A percentile compares a stretch with the other conserved stretches of the same genome.
Evolutionary conservation across 2,888 invertebrate species (phyloP).

Genomic region (Dermolepida albohirtum): DNA sequence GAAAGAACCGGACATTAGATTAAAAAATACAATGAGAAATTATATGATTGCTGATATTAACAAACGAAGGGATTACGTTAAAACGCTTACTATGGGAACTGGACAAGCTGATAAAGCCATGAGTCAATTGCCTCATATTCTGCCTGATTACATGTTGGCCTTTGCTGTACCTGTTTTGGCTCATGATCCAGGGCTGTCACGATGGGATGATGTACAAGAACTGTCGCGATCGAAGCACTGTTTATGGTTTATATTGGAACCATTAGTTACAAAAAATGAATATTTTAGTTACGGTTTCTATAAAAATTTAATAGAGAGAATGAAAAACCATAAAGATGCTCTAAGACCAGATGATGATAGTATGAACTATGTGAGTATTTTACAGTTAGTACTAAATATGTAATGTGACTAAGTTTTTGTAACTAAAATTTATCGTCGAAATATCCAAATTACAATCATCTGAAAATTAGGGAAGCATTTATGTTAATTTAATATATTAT

Average conservation of each 20-base stretch:
- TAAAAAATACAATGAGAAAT: slow-evolving; percentile 76
- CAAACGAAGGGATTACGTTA: slow-evolving; percentile 91
- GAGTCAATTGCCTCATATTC: slow-evolving; percentile 84
- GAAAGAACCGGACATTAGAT: slow-evolving; percentile 85
- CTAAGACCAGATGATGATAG: slow-evolving; percentile 84
- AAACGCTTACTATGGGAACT: slow-evolving; percentile 81
- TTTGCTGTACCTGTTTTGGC: slow-evolving; percentile 96
- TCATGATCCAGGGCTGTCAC: slow-evolving; percentile 88
- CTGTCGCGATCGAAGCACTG: slow-evolving; percentile 86
- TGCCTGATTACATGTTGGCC: slow-evolving; percentile 97
- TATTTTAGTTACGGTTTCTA: slow-evolving; percentile 96
- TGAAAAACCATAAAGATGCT: slow-evolving; percentile 95
- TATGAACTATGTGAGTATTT: slow-evolving; percentile 80
- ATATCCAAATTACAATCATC: too few species aligned
- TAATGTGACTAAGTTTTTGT: too few species aligned
- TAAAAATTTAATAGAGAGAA: slow-evolving; percentile 91
- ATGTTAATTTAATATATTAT: too few species aligned
- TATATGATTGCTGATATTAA: slow-evolving; percentile 90
- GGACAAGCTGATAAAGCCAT: slow-evolving; percentile 75
- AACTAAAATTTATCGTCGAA: too few species aligned
- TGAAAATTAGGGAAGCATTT: too few species aligned
- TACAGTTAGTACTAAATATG: too few species aligned
- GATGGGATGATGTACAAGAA: slow-evolving; percentile 81
- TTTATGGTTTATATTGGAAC: slow-evolving; percentile 94
- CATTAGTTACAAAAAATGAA: slow-evolving; percentile 92